These are phyloP conservation scores for Morelia viridis DNA, from an alignment of 2,797 vertebrate genomes.

Conservation along the genomic window DNA sequence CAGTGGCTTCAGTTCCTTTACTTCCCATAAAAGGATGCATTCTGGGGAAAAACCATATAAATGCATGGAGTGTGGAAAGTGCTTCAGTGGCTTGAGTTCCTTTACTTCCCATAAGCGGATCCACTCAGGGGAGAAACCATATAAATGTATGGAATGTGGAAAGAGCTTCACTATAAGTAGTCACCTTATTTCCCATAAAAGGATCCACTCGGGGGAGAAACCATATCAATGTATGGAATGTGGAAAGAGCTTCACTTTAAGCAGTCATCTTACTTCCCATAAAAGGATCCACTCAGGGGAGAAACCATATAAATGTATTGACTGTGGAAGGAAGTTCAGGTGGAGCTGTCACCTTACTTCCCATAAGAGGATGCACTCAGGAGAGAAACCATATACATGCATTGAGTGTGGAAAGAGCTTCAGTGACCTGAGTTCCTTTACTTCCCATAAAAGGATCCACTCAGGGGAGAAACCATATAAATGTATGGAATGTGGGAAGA, in stretches of 20 bases:
- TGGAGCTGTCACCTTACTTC: conserved; percentile 37
- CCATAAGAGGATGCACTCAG: not conserved
- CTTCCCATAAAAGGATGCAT: not conserved
- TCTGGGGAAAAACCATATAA: no score
- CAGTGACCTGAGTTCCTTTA: not conserved
- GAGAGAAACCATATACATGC: not conserved
- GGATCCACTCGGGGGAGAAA: conserved; percentile 63
- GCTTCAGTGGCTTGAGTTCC: no score
- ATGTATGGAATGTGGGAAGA: not conserved
- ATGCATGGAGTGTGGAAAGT: no score
- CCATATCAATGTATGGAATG: conserved; percentile 71
- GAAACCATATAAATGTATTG: conserved; percentile 26
- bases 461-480: not conserved
- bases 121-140: not conserved
- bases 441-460: not conserved
- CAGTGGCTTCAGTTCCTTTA: not conserved
- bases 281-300: conserved; percentile 47
- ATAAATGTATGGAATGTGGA: not conserved
- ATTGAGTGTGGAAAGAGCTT: not conserved
- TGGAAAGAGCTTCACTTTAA: conserved; percentile 54
- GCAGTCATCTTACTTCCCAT: conserved; percentile 63
- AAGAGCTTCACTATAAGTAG: conserved; percentile 51
- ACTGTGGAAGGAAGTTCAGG: conserved; percentile 42
- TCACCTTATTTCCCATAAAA: conserved; percentile 68
- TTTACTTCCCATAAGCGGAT: conserved; percentile 42